A percentile compares a stretch with the other conserved stretches of the same genome.
These are phyloP conservation scores for Plotosus lineatus DNA, from an alignment of 2,113 vertebrate genomes.

Conservation along the genomic window DNA sequence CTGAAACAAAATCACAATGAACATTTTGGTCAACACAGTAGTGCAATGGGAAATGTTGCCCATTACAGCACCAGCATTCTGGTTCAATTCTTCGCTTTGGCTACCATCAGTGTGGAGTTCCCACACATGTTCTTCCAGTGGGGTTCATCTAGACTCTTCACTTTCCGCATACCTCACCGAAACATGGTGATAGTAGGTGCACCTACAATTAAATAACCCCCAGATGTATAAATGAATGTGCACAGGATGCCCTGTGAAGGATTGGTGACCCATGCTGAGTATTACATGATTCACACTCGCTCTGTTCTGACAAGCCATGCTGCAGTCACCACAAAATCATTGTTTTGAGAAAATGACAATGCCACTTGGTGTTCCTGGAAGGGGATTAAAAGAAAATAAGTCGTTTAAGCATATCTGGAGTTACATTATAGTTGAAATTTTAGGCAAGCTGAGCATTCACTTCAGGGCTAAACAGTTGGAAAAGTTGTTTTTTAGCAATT, in stretches of 20 bases:
- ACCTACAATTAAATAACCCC: background rate
- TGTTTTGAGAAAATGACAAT: too few relatives aligned
- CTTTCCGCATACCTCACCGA: background rate
- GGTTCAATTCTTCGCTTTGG: background rate
- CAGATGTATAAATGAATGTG: background rate
- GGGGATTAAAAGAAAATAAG: too few relatives aligned
- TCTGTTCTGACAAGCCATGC: too few relatives aligned
- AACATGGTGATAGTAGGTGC: background rate
- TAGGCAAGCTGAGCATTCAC: too few relatives aligned
- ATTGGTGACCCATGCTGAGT: background rate
- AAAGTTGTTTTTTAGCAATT: too few relatives aligned
- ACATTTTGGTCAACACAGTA: background rate
- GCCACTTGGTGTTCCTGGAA: too few relatives aligned
- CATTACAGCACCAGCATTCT: background rate
- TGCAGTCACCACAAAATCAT: too few relatives aligned
- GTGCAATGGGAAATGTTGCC: too few relatives aligned
- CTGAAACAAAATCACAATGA: constrained; percentile 64
- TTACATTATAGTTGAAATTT: too few relatives aligned
- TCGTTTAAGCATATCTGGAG: too few relatives aligned
- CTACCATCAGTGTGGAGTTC: background rate
- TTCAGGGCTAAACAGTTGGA: too few relatives aligned
- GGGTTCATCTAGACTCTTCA: background rate
- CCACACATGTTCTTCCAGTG: background rate
- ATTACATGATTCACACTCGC: background rate
- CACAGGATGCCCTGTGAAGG: background rate